These are phyloP conservation scores for Pseudopodoces humilis DNA, from an alignment of 2,113 vertebrate genomes.

Conservation along the genomic window DNA sequence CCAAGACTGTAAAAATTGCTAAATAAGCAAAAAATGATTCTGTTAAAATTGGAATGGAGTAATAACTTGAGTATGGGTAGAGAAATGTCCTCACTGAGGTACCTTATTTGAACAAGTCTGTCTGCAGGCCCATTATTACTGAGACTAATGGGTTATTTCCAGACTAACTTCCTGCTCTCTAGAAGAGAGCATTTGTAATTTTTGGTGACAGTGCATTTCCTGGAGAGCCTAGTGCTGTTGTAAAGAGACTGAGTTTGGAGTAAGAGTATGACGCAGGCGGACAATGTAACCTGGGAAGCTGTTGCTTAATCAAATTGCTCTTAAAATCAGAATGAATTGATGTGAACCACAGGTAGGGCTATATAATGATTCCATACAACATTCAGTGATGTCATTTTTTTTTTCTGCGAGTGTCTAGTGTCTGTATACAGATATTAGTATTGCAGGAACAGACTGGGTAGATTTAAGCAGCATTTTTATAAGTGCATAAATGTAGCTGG, in stretches of 20 bases:
- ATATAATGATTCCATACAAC: neutral
- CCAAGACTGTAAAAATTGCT: neutral
- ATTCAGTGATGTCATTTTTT: neutral
- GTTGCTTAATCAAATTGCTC: conserved; percentile 1
- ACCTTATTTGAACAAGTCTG: neutral
- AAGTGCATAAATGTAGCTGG: neutral
- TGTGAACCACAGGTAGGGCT: neutral
- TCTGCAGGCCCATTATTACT: neutral
- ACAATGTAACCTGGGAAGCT: neutral
- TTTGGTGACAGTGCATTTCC: conserved; percentile 23
- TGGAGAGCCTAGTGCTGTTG: neutral
- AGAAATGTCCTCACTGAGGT: neutral
- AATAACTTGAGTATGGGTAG: neutral
- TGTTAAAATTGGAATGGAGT: neutral
- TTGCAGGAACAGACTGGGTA: neutral
- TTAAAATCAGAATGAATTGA: neutral
- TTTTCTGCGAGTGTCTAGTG: neutral
- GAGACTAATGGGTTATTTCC: neutral
- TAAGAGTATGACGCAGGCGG: neutral
- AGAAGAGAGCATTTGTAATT: neutral
- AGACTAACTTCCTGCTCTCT: neutral
- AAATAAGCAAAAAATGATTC: neutral
- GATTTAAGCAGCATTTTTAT: neutral
- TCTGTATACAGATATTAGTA: neutral
- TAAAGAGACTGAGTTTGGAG: neutral